phyloP scores from a whole-genome alignment of 2,797 vertebrate species.

The Mormyrus hasselquistii region DNA sequence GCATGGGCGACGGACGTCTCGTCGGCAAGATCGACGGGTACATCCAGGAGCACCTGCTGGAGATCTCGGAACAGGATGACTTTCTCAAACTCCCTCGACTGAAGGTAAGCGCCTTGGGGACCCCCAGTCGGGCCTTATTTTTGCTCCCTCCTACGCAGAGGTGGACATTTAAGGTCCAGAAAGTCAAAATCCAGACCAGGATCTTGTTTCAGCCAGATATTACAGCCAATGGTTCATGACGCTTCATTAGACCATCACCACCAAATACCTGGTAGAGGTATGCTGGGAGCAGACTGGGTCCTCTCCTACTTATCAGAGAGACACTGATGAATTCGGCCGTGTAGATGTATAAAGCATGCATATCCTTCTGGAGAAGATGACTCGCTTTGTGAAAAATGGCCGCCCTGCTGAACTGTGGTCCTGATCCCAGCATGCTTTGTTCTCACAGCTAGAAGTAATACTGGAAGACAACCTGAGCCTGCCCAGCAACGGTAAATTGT shows the following conservation, averaged over 20 bases:
- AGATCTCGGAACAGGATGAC: slow-evolving; percentile 93
- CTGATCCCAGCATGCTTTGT: neutral
- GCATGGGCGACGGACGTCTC: slow-evolving; percentile 82
- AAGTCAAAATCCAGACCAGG: neutral
- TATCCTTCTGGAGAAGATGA: neutral
- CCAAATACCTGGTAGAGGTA: neutral
- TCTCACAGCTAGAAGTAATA: slow-evolving; percentile 88
- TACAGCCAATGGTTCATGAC: neutral
- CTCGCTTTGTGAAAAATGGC: neutral
- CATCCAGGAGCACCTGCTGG: slow-evolving; percentile 91
- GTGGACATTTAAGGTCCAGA: neutral
- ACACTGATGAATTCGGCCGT: neutral
- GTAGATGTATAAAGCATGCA: neutral
- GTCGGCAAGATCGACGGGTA: slow-evolving; percentile 86
- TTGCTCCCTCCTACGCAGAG: neutral
- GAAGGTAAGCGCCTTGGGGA: slow-evolving; percentile 63
- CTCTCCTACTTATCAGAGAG: neutral
- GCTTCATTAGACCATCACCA: neutral
- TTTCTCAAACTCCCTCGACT: slow-evolving; percentile 96
- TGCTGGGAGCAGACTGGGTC: neutral
- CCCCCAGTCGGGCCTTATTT: neutral
- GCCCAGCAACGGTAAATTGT: slow-evolving; percentile 96
- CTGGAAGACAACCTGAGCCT: slow-evolving; percentile 92
- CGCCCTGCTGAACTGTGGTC: neutral
- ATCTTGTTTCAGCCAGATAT: neutral